These are phyloP conservation scores for Clepsis dumicolana DNA, from an alignment of 2,888 invertebrate genomes.

Conservation along the genomic window DNA sequence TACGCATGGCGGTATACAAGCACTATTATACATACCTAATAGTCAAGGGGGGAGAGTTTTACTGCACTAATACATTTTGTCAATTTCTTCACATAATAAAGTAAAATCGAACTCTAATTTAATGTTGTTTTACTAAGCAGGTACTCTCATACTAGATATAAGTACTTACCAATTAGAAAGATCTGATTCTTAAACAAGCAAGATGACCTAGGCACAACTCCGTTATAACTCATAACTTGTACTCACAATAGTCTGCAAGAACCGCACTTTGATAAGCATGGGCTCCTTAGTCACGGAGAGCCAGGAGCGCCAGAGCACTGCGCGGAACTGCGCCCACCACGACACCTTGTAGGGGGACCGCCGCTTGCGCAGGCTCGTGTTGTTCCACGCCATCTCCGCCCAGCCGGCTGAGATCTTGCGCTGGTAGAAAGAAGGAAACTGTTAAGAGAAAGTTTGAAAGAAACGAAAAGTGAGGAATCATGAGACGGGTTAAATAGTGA, in stretches of 20 bases:
- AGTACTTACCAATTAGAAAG: no score
- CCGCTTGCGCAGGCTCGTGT: slow-evolving; percentile 66
- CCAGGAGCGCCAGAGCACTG: slow-evolving; percentile 96
- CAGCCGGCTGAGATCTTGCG: slow-evolving; percentile 73
- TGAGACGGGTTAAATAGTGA: no score
- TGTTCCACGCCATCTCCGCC: slow-evolving; percentile 76
- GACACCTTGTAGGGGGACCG: slow-evolving; percentile 91
- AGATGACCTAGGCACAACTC: no score
- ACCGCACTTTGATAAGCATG: slow-evolving; percentile 94
- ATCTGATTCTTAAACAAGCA: no score
- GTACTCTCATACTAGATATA: no score
- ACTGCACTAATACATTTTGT: no score
- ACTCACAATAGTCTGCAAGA: slow-evolving; percentile 95
- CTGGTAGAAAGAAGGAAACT: slow-evolving; percentile 50
- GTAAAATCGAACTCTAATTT: no score
- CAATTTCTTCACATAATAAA: no score
- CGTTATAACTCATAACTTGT: slow-evolving; percentile 29
- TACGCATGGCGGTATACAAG: no score
- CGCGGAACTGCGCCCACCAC: slow-evolving; percentile 95
- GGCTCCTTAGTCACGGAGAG: slow-evolving; percentile 96
- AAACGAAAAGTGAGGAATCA: background rate
- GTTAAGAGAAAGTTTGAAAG: background rate
- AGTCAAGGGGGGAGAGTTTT: no score
- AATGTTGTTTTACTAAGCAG: no score
- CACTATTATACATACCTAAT: no score